phyloP scores from a whole-genome alignment of 2,113 vertebrate genomes.

The Gymnocephalus cernua region DNA sequence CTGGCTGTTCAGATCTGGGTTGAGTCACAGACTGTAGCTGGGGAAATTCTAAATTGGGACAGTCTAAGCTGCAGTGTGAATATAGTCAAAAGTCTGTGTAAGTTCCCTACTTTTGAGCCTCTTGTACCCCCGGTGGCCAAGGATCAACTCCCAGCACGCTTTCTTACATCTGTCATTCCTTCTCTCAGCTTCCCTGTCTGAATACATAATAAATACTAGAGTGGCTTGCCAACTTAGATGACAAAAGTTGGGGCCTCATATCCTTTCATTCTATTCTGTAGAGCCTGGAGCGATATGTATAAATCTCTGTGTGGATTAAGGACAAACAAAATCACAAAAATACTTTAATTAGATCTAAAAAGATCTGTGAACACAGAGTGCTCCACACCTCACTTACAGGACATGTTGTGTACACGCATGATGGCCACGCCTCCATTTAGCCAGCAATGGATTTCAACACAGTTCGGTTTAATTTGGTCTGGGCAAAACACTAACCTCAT shows the following conservation, averaged over 20 bases:
- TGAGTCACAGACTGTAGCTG: background rate
- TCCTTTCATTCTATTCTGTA: background rate
- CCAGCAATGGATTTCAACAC: background rate
- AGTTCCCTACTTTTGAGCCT: slow-evolving; percentile 14
- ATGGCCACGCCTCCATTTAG: background rate
- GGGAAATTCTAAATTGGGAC: background rate
- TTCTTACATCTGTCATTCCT: slow-evolving; percentile 20
- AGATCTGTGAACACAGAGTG: background rate
- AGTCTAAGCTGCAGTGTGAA: slow-evolving; percentile 6
- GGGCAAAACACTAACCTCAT: background rate
- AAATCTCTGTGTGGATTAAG: background rate
- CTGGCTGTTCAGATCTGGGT: background rate
- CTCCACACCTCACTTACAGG: background rate
- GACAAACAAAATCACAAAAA: background rate
- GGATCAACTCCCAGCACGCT: slow-evolving; percentile 27
- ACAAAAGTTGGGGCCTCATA: slow-evolving; percentile 4
- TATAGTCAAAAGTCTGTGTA: slow-evolving; percentile 1
- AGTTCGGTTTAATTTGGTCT: background rate
- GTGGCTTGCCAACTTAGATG: slow-evolving; percentile 10
- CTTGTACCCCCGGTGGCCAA: background rate
- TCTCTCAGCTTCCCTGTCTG: slow-evolving; percentile 10
- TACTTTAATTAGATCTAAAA: background rate
- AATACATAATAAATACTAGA: slow-evolving; percentile 25
- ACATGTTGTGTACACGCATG: background rate
- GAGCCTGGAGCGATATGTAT: background rate